Base-by-base conservation (phyloP, 2,113 vertebrate genomes). In the Gymnocephalus cernua region DNA sequence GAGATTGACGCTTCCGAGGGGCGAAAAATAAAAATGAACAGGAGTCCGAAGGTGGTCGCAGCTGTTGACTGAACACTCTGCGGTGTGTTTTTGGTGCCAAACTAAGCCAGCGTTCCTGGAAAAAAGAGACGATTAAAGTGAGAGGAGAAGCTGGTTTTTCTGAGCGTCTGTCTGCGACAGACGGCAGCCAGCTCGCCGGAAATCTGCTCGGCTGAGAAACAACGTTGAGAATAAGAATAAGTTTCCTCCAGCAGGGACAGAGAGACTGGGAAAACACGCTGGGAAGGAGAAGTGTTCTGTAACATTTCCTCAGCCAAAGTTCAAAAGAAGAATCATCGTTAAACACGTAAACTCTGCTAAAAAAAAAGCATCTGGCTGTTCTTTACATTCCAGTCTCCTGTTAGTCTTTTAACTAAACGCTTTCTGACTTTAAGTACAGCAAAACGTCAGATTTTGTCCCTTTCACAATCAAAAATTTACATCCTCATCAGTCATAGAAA, bases 121-220 rank as follows among this genome's bases (percentile, higher is more conserved):
- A 35, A 53, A 10, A 38, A 50, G 27, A 78, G 56, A 69, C 4
- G 8, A 50, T 62, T 11, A 44, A 82, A 74, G 45, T 3, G 82
- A 63, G 64, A 67, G 45, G 25, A 29, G 79, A 67, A 8, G 38
- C 74, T 57, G 80, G 32, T 71, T 80, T 59, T 32, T 1, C 73
- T 61, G 80, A 83, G 58, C 72, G 54, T 87, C 82, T 84, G 85
- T 77, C 56, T 23, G 63, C 45, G 25, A 41, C 81, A 87, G 85
- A 84, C 74, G 85, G 85, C 59, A 0, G 14, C 21, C 19, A 32
- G 69, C 47, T 65, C 45, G 35, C 69, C 64, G 74, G 54, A 75
- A 76, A 58, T 72, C 76, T 77, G 81, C 80, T 64, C 56, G 3
- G 1, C 38, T 16, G 9, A 35, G 16, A 21, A 63, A 64, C 47